A percentile compares a stretch with the other conserved stretches of the same genome.
Evolutionary conservation across 2,888 invertebrate species (phyloP).

Genomic region (Lymantria dispar): DNA sequence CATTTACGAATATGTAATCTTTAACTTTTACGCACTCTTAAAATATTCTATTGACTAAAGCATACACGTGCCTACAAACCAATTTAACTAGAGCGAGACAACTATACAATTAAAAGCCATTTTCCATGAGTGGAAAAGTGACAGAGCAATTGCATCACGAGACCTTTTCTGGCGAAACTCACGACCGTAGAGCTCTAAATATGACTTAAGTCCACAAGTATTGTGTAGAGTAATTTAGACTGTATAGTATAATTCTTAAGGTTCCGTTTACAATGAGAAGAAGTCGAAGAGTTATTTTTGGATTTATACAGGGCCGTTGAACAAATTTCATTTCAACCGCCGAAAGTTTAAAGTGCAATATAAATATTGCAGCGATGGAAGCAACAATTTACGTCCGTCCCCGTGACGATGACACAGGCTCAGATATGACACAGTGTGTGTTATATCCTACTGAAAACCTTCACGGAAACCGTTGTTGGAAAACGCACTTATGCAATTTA

Average conservation of each 20-base stretch:
- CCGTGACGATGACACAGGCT: conserved; percentile 22
- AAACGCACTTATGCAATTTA: conserved; percentile 44
- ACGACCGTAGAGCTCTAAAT: conserved; percentile 21
- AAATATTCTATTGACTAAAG: conserved; percentile 60
- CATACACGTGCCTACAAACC: conserved; percentile 41
- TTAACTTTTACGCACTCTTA: conserved; percentile 35
- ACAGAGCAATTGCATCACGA: conserved; percentile 56
- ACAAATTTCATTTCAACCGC: conserved; percentile 74
- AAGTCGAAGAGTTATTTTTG: conserved; percentile 54
- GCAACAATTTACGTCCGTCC: conserved; percentile 37
- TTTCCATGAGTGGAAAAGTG: conserved; percentile 33
- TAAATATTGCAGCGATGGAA: conserved; percentile 56
- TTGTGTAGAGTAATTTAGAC: conserved; percentile 12
- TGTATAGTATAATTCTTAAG: conserved; percentile 8
- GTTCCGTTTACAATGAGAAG: conserved; percentile 14
- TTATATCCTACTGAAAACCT: conserved; percentile 12
- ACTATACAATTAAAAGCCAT: conserved; percentile 19
- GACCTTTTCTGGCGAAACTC: conserved; percentile 71
- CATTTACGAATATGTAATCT: conserved; percentile 30
- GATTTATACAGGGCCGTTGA: conserved; percentile 55
- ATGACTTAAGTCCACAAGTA: conserved; percentile 26
- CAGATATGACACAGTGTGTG: conserved; percentile 24
- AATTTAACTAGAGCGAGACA: conserved; percentile 47
- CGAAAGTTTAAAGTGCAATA: conserved; percentile 70
- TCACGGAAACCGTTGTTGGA: conserved; percentile 34